Evolutionary conservation across 2,888 invertebrate genomes (phyloP).

Genomic region (Epinotia brunnichana): DNA sequence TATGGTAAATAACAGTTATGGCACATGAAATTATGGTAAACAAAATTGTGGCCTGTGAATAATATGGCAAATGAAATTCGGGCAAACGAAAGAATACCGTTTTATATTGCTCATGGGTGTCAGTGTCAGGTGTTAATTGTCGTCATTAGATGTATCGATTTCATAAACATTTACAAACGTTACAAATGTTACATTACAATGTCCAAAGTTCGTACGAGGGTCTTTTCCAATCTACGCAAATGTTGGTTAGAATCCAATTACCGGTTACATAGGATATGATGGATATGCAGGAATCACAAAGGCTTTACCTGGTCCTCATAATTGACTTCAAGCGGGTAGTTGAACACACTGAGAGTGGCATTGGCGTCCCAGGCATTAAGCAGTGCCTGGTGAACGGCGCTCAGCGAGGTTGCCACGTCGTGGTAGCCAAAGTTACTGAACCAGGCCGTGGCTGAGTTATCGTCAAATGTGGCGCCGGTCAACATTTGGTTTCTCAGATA

Average conservation of each 20-base stretch:
- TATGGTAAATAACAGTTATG: no score
- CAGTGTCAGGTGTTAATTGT: neutral
- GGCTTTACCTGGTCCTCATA: slow-evolving; percentile 70
- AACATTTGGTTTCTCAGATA: slow-evolving; percentile 80
- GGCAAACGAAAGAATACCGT: no score
- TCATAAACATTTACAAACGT: no score
- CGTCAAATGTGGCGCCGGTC: slow-evolving; percentile 83
- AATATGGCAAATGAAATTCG: no score
- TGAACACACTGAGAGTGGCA: slow-evolving; percentile 80
- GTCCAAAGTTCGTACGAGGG: no score
- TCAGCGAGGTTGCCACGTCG: slow-evolving; percentile 86
- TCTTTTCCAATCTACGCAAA: neutral
- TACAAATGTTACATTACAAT: no score
- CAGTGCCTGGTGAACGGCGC: slow-evolving; percentile 85
- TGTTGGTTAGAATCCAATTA: no score
- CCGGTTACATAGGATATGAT: no score
- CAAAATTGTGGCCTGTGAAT: no score
- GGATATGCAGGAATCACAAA: neutral
- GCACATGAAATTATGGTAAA: no score
- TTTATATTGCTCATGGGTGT: neutral
- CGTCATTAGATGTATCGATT: no score
- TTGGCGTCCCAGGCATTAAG: slow-evolving; percentile 71
- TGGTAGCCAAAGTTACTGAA: slow-evolving; percentile 93
- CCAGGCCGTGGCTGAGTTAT: slow-evolving; percentile 83
- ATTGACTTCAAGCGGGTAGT: slow-evolving; percentile 87